Evolutionary conservation across 1,140 invertebrate genomes (phyloP).

Genomic region (Mycetomoellerius zeteki): DNA sequence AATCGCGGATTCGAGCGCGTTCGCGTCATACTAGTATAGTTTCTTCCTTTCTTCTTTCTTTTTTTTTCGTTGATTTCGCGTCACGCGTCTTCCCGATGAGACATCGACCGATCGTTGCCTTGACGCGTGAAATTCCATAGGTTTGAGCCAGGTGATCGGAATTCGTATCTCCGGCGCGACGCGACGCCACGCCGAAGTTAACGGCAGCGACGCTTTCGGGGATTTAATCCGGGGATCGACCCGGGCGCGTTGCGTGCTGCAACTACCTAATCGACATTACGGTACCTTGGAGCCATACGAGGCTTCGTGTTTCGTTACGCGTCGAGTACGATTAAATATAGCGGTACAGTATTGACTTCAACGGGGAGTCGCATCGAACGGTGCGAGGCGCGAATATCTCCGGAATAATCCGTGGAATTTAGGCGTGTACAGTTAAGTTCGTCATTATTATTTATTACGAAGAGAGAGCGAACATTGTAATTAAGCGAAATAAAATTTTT

Average conservation of each 20-base stretch:
- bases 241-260: conserved; percentile 23
- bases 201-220: conserved; percentile 19
- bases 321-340: conserved; percentile 39
- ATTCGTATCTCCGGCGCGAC: conserved; percentile 11
- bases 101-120: conserved; percentile 48
- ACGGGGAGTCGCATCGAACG: not conserved
- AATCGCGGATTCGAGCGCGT: conserved; percentile 1
- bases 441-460: conserved; percentile 8
- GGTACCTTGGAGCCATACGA: conserved; percentile 38
- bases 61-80: not conserved
- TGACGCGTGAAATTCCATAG: conserved; percentile 41
- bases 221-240: conserved; percentile 22
- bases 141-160: conserved; percentile 49
- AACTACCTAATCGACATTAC: conserved; percentile 59
- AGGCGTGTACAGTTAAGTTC: not conserved
- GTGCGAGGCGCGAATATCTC: not conserved
- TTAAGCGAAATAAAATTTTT: not conserved
- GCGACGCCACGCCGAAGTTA: not conserved
- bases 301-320: conserved; percentile 10
- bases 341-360: conserved; percentile 50
- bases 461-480: not conserved
- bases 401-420: conserved; percentile 22
- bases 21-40: not conserved
- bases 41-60: not conserved
- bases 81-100: conserved; percentile 54